Evolutionary conservation across 2,113 vertebrate species (phyloP).

Genomic region (Ahaetulla prasina): DNA sequence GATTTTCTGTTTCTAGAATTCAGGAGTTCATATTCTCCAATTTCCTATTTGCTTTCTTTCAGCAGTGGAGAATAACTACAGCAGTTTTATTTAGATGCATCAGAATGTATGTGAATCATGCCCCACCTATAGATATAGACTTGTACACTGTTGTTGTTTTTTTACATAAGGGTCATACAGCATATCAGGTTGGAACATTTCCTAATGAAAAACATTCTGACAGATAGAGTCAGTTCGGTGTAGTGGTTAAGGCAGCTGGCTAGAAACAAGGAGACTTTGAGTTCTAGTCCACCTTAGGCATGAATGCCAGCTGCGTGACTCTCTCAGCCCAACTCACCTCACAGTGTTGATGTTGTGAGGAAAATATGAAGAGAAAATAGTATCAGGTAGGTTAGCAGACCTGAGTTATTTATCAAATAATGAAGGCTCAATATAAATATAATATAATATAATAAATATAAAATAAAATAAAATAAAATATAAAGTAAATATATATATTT

Average conservation of each 20-base stretch:
- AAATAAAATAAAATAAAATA: too few relatives aligned
- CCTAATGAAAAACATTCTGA: not conserved
- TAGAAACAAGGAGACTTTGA: not conserved
- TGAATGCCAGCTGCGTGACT: not conserved
- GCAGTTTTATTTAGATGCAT: not conserved
- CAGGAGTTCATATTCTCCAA: not conserved
- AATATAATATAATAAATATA: too few relatives aligned
- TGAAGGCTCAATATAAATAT: not conserved
- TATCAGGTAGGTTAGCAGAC: not conserved
- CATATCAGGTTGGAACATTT: not conserved
- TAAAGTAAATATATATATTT: too few relatives aligned
- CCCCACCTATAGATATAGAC: not conserved
- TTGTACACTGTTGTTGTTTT: not conserved
- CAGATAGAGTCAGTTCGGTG: not conserved
- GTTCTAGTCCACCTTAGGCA: not conserved
- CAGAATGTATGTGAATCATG: not conserved
- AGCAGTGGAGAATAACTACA: not conserved
- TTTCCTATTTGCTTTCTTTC: not conserved
- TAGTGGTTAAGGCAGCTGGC: not conserved
- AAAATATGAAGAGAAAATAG: not conserved
- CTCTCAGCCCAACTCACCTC: not conserved
- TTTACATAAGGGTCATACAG: not conserved
- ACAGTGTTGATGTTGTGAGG: not conserved
- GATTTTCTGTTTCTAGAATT: not conserved
- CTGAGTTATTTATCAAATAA: not conserved